Evolutionary conservation across 2,888 invertebrate genomes (phyloP).

Genomic region (Tachina fera): DNA sequence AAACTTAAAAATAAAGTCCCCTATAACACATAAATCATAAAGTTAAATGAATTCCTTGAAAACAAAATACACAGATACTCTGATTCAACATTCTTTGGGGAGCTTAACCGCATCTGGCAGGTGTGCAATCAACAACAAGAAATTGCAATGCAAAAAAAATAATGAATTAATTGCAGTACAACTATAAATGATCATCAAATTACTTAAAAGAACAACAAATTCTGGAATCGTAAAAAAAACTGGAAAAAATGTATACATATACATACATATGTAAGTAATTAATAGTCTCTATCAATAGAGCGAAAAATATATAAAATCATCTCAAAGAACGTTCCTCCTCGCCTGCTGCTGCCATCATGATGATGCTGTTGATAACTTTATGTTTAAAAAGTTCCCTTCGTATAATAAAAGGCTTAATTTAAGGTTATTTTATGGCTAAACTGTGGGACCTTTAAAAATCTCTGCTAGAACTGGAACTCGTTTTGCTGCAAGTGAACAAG

Average conservation of each 20-base stretch:
- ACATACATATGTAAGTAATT: slow-evolving; percentile 74
- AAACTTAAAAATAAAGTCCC: background rate
- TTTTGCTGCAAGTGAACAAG: slow-evolving; percentile 33
- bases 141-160: slow-evolving; percentile 10
- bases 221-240: slow-evolving; percentile 26
- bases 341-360: slow-evolving; percentile 9
- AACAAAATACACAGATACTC: slow-evolving; percentile 47
- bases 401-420: slow-evolving; percentile 47
- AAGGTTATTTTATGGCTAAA: slow-evolving; percentile 61
- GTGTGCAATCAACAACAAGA: slow-evolving; percentile 59
- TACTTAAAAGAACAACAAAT: slow-evolving; percentile 52
- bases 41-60: slow-evolving; percentile 13
- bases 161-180: slow-evolving; percentile 66
- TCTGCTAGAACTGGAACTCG: slow-evolving; percentile 50
- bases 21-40: slow-evolving; percentile 18
- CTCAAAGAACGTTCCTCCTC: slow-evolving; percentile 17
- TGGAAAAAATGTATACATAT: slow-evolving; percentile 16
- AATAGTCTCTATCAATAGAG: slow-evolving; percentile 73
- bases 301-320: slow-evolving; percentile 65
- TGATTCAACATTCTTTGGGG: slow-evolving; percentile 27
- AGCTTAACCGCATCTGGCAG: slow-evolving; percentile 59
- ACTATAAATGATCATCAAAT: slow-evolving; percentile 68
- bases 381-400: slow-evolving; percentile 39
- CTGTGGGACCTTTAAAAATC: slow-evolving; percentile 64
- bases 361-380: slow-evolving; percentile 73